phyloP scores from a whole-genome alignment of 1,140 invertebrate genomes.

The Aphaenogaster ashmeadi region DNA sequence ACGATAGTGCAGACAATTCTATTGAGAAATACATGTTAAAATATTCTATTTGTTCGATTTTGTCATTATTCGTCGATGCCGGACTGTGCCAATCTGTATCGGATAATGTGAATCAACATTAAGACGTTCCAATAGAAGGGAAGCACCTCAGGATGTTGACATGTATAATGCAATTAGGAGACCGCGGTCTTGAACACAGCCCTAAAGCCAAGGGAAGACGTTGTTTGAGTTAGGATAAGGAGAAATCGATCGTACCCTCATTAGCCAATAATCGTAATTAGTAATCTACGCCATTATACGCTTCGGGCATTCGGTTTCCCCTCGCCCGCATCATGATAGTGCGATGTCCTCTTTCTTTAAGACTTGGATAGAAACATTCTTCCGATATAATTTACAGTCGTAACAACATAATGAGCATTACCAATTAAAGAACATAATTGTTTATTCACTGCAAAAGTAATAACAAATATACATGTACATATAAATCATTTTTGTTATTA shows the following conservation, averaged over 20 bases:
- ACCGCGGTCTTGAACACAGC: slow-evolving; percentile 70
- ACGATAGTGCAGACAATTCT: background rate
- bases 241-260: slow-evolving; percentile 73
- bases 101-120: slow-evolving; percentile 41
- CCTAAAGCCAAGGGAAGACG: slow-evolving; percentile 63
- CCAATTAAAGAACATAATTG: background rate
- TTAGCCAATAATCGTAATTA: slow-evolving; percentile 83
- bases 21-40: background rate
- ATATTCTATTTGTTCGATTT: background rate
- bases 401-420: background rate
- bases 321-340: slow-evolving; percentile 67
- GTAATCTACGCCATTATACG: slow-evolving; percentile 80
- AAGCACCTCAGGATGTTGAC: slow-evolving; percentile 75
- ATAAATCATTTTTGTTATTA: background rate
- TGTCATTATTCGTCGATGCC: background rate
- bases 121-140: slow-evolving; percentile 37
- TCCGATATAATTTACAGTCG: slow-evolving; percentile 26
- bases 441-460: background rate
- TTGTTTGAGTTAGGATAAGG: slow-evolving; percentile 61
- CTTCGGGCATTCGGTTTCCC: slow-evolving; percentile 68
- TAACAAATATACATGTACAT: background rate
- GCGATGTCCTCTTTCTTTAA: slow-evolving; percentile 56
- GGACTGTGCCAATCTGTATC: background rate
- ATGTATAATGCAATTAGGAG: slow-evolving; percentile 77
- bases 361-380: slow-evolving; percentile 36